Percentiles rank a stretch among this genome's conserved stretches.
Conservation (phyloP, 1,140 invertebrate genomes). For the Drosophila ogumai region DNA sequence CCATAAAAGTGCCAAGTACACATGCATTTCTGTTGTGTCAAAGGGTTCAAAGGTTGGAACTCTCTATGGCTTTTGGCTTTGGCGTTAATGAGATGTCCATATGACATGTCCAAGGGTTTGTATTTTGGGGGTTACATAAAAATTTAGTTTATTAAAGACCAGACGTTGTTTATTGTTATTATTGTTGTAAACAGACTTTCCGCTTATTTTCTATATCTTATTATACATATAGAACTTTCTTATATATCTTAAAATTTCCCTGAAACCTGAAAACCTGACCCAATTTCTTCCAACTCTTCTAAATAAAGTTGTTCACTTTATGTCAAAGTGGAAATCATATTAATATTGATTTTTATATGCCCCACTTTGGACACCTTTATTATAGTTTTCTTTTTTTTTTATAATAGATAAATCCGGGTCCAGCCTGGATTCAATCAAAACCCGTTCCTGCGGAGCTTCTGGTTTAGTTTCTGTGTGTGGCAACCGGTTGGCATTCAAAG, state of each 20-base stretch:
- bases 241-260: neutral
- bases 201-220: neutral
- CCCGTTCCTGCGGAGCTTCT: slow-evolving; percentile 55
- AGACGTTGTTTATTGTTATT: neutral
- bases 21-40: slow-evolving; percentile 18
- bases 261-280: neutral
- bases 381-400: neutral
- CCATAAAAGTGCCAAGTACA: slow-evolving; percentile 49
- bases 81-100: slow-evolving; percentile 49
- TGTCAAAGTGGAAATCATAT: slow-evolving; percentile 10
- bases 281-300: neutral
- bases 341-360: slow-evolving; percentile 31
- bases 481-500: slow-evolving; percentile 56
- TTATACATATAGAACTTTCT: neutral
- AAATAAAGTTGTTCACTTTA: neutral
- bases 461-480: slow-evolving; percentile 64
- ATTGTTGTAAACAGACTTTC: neutral
- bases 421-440: slow-evolving; percentile 48
- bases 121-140: slow-evolving; percentile 6
- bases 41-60: slow-evolving; percentile 31
- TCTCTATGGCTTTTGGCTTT: slow-evolving; percentile 7
- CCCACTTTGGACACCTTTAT: slow-evolving; percentile 35
- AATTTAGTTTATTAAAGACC: slow-evolving; percentile 4
- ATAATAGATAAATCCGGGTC: slow-evolving; percentile 26
- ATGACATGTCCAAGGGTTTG: slow-evolving; percentile 23